A percentile compares a stretch with the other conserved stretches of the same genome.
These are phyloP conservation scores for Neoscelio sp. DNA, from an alignment of 2,888 invertebrate species.

Conservation along the genomic window DNA sequence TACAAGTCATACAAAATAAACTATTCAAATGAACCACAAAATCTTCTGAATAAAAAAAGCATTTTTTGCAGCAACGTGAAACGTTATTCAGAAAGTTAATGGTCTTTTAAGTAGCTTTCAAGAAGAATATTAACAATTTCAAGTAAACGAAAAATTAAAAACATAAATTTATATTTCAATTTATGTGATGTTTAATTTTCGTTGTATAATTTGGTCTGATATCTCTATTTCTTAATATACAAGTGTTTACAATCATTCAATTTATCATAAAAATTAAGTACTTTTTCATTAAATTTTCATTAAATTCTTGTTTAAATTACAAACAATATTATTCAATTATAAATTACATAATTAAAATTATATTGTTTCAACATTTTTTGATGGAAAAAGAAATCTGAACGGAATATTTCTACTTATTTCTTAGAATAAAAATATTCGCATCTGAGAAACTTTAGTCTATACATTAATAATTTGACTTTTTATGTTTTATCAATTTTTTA, in stretches of 20 bases:
- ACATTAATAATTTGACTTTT: too few relatives aligned
- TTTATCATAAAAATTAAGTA: constrained; percentile 18
- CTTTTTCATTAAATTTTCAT: constrained; percentile 35
- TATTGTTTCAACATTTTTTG: too few relatives aligned
- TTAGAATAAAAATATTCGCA: too few relatives aligned
- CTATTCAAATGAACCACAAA: constrained; percentile 13
- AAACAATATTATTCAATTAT: constrained; percentile 17
- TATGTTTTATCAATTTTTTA: too few relatives aligned
- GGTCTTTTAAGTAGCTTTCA: constrained; percentile 17
- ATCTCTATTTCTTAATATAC: neutral
- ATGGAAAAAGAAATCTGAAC: neutral
- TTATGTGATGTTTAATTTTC: neutral
- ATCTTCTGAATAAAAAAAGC: constrained; percentile 3
- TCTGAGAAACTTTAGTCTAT: too few relatives aligned
- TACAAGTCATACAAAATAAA: constrained; percentile 18
- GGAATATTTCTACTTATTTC: constrained; percentile 7
- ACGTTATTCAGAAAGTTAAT: neutral
- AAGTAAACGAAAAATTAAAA: neutral
- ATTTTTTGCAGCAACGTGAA: neutral
- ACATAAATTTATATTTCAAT: constrained; percentile 2
- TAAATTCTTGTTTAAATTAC: constrained; percentile 25
- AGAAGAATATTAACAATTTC: constrained; percentile 4
- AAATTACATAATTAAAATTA: too few relatives aligned
- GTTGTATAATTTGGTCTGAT: constrained; percentile 6
- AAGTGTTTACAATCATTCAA: constrained; percentile 34